These are phyloP conservation scores for Lasiurus borealis DNA, from an alignment of 2,113 vertebrate species.

Conservation along the genomic window DNA sequence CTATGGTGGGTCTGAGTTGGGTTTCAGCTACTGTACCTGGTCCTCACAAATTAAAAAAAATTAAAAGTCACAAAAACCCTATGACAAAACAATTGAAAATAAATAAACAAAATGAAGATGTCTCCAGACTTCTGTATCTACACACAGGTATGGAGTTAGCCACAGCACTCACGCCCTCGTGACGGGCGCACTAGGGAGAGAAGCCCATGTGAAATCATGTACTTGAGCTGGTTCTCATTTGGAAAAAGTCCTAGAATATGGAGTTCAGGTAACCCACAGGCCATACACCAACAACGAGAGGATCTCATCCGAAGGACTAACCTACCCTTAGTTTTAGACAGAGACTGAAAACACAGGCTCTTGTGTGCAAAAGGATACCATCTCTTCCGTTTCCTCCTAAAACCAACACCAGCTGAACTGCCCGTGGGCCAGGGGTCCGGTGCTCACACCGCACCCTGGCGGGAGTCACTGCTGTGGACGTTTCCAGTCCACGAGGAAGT, in stretches of 20 bases:
- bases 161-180: constrained; percentile 83
- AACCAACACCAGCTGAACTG: constrained; percentile 42
- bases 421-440: constrained; percentile 80
- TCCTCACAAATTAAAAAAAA: constrained; percentile 86
- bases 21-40: constrained; percentile 87
- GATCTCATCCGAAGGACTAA: constrained; percentile 76
- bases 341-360: constrained; percentile 80
- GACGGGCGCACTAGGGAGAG: constrained; percentile 82
- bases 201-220: constrained; percentile 73
- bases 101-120: constrained; percentile 84
- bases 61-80: constrained; percentile 72
- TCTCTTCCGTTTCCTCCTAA: constrained; percentile 76
- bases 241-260: constrained; percentile 73
- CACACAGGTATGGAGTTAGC: constrained; percentile 85
- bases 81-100: constrained; percentile 85
- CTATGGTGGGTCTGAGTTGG: constrained; percentile 82
- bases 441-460: constrained; percentile 75
- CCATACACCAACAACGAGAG: constrained; percentile 72
- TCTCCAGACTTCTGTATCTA: constrained; percentile 86
- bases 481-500: constrained; percentile 81
- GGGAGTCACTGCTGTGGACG: constrained; percentile 82
- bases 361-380: constrained; percentile 84
- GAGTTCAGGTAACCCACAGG: constrained; percentile 73
- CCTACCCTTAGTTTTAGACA: constrained; percentile 70
- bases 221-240: constrained; percentile 75